Base-by-base conservation (phyloP, 2,888 invertebrate genomes). In the Incurvaria masculella region DNA sequence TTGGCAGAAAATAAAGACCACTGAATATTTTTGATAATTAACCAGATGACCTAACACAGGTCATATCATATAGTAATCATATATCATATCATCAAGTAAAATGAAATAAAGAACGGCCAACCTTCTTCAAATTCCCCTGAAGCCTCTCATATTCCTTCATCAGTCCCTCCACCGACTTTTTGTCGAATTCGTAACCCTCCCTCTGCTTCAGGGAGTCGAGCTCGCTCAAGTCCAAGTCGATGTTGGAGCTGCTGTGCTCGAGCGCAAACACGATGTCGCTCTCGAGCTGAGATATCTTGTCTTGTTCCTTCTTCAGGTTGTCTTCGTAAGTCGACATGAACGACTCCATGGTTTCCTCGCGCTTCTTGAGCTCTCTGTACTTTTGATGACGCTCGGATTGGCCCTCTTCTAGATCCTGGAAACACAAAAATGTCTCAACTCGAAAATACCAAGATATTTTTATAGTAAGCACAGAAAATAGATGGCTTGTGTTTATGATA, bases 271-370 rank as follows among this genome's bases (percentile, higher is more conserved):
- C 83, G 41, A 89, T 81, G 47, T 81, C 82, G 49, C 74, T 73
- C 61, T 90, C 88, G 16, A 87, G 59, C 48, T 82, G 80, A 2
- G 69, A 67, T 6, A 88, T 79, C 58, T 84, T 85, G 11, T 83
- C 81, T 52, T 80, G 66, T 65, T 90, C 89, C 39, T 82, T 81
- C 6, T 71, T 73, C 52, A 85, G 82, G 51, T 74, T 83, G 26
- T 82, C 79, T 54, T 86, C 85, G 59, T 84, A 87, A 1, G 80
- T 76, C 0, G 80, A 69, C 69, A 91, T 79, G 59, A 92, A 92
- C 17, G 82, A 73, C 56, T 91, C 89, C 83, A 93, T 91, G 1
- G 87, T 86, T 65, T 90, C 88, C 63, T 92, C 93, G 45, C 90
- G 79, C 57, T 88, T 88, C 57, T 87, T 85, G 44, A 92, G 66